Percentiles rank a stretch among this genome's conserved stretches.
Conservation (phyloP, 2,113 vertebrate species). For the Nyctibius bracteatus region DNA sequence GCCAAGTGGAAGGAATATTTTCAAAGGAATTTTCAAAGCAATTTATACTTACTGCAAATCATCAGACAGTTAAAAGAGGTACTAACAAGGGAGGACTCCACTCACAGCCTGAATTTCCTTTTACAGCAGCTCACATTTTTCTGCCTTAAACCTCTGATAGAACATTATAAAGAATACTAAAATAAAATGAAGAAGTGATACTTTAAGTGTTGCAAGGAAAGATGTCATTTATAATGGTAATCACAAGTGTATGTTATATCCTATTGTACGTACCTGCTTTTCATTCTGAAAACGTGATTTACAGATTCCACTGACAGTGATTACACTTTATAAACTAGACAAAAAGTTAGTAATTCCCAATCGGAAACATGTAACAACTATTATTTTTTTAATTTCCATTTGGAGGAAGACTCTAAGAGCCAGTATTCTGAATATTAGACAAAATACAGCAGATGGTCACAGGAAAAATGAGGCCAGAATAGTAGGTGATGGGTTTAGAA, state of each 20-base stretch:
- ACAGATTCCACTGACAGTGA: not conserved
- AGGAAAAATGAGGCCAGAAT: not conserved
- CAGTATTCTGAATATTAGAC: not conserved
- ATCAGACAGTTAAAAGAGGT: not conserved
- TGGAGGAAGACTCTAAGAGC: not conserved
- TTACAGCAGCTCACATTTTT: not conserved
- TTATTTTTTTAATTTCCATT: not conserved
- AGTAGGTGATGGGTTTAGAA: not conserved
- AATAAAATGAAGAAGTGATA: not conserved
- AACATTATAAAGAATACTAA: not conserved
- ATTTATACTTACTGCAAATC: not conserved
- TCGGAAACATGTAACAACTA: not conserved
- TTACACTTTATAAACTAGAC: not conserved
- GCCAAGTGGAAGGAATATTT: not conserved
- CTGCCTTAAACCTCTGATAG: not conserved
- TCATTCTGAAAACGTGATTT: not conserved
- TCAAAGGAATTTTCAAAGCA: not conserved
- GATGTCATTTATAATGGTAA: not conserved
- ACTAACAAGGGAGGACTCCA: not conserved
- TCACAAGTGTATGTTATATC: not conserved
- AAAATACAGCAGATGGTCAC: not conserved
- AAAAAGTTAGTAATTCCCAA: not conserved
- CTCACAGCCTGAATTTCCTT: conserved; percentile 9
- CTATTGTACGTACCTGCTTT: not conserved
- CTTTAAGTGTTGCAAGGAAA: not conserved